These are phyloP conservation scores for Pantelozetes paolii DNA, from an alignment of 2,888 invertebrate species.

Conservation along the genomic window DNA sequence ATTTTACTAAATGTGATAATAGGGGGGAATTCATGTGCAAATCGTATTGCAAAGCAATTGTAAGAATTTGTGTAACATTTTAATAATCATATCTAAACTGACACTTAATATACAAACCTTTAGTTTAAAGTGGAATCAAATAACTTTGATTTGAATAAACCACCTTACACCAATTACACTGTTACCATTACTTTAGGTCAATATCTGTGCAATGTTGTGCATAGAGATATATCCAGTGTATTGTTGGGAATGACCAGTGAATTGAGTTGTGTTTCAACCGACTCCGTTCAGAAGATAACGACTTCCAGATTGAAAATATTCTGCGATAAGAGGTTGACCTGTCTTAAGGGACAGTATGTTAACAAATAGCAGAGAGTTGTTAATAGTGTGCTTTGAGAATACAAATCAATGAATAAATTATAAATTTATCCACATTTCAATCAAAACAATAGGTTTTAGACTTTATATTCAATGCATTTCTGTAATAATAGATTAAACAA, in stretches of 20 bases:
- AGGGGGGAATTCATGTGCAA: constrained; percentile 25
- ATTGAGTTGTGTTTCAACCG: neutral
- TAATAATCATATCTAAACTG: neutral
- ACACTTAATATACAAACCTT: neutral
- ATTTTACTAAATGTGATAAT: neutral
- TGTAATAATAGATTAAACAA: too few species aligned
- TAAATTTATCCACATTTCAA: neutral
- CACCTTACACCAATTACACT: neutral
- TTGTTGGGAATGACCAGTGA: constrained; percentile 1
- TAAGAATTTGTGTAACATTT: neutral
- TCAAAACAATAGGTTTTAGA: too few species aligned
- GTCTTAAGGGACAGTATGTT: neutral
- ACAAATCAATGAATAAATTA: neutral
- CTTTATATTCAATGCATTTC: too few species aligned
- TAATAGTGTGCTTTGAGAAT: too few species aligned
- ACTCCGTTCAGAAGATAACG: neutral
- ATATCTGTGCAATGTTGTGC: neutral
- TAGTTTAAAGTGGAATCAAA: constrained; percentile 4
- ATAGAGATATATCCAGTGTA: constrained; percentile 2
- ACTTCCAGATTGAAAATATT: neutral
- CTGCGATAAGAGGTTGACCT: neutral
- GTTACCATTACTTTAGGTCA: neutral
- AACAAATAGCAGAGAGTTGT: too few species aligned
- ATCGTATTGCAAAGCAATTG: constrained; percentile 14
- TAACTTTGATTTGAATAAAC: neutral